Evolutionary conservation across 2,113 vertebrate genomes (phyloP), one percentile per base, ranked within the genome.

Genomic region (Pseudorhombus dupliciocellatus): DNA sequence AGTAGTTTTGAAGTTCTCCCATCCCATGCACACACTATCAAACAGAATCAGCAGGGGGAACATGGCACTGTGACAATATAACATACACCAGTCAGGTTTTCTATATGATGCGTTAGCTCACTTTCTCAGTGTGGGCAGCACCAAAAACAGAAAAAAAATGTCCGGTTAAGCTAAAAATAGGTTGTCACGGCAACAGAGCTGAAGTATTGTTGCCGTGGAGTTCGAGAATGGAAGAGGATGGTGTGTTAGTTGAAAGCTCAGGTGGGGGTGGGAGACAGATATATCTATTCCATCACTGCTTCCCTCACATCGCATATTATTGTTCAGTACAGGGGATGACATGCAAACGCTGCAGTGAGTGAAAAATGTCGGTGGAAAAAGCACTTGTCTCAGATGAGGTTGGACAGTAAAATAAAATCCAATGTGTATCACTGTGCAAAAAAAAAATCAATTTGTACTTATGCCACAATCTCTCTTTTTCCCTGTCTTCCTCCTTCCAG

Each of bases 141-240:
- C 63, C 79, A 70, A 75, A 78, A 83, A 84, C 64, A 69, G 55
- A 77, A 80, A 77, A 71, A 64, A 77, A 71, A 64, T 53, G 73
- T 85, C 84, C 66, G 11, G n/a, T 77, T 22, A 69, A 75, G 75
- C 89, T 91, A 88, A 87, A 88, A 90, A 90, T 88, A 90, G 87
- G 90, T 93, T 91, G 91, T 91, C 90, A 91, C 69, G 88, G 90
- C 90, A 93, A 92, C 90, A 83, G 87, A 80, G 85, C 62, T 26
- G 84, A 67, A 76, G 67, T 85, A 85, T 85, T 81, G 83, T 85
- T 85, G 87, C 89, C 16, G 68, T 68, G 64, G 86, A 77, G 79
- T 89, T 88, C 82, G 56, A 89, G 77, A 80, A 83, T 79, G 58
- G 74, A 80, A 80, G 60, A 73, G 68, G 72, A 53, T 78, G 72